Evolutionary conservation across 1,140 invertebrate genomes (phyloP).

Genomic region (Penaeus chinensis): DNA sequence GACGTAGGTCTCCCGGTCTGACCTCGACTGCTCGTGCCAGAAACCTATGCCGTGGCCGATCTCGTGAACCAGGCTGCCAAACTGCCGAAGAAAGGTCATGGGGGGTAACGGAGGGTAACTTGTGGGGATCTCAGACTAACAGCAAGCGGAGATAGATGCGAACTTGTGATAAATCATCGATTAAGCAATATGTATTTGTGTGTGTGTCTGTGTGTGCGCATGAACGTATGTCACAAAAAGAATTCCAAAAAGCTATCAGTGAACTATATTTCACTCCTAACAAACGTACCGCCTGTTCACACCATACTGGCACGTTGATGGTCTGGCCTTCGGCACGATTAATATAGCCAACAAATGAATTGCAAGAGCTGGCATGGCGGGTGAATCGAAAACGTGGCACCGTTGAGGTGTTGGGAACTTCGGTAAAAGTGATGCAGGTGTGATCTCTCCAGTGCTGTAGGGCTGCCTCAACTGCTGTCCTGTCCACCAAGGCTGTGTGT

Average conservation of each 20-base stretch:
- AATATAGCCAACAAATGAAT: constrained; percentile 66
- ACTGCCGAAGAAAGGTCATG: neutral
- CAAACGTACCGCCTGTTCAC: constrained; percentile 57
- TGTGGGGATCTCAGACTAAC: neutral
- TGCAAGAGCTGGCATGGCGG: constrained; percentile 60
- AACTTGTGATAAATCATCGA: too few relatives aligned
- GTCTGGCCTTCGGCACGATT: constrained; percentile 60
- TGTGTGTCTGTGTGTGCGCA: too few relatives aligned
- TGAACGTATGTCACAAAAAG: neutral
- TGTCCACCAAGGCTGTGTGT: neutral
- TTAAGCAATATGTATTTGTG: neutral
- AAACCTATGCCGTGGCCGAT: constrained; percentile 71
- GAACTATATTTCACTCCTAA: constrained; percentile 64
- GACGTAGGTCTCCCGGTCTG: constrained; percentile 68
- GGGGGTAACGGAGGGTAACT: neutral
- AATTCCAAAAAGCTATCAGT: neutral
- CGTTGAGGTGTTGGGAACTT: neutral
- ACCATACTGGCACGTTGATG: constrained; percentile 36
- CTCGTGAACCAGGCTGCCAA: constrained; percentile 80
- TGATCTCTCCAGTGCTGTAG: constrained; percentile 29
- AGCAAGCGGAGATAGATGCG: neutral
- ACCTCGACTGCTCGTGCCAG: constrained; percentile 69
- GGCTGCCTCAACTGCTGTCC: neutral
- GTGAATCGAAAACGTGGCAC: constrained; percentile 14
- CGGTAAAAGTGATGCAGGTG: constrained; percentile 26